Base-by-base conservation (phyloP, 1,140 invertebrate genomes). In the Cyphomyrmex costatus region DNA sequence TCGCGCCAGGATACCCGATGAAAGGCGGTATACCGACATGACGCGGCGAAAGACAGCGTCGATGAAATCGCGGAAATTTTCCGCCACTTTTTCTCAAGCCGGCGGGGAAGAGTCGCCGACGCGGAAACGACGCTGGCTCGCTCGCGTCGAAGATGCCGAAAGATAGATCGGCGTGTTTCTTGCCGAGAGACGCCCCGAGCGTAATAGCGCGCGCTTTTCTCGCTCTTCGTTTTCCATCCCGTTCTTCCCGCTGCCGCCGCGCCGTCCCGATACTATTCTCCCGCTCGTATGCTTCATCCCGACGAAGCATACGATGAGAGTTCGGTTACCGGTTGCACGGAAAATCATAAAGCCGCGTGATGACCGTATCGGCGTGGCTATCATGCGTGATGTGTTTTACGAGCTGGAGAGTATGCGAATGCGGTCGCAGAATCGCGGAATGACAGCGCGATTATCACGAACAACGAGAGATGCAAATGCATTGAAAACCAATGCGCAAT, bases 321-420 rank as follows among this genome's bases (percentile, higher is more conserved):
- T 30, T 5, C 42, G 49, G 49, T 80, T 77, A 42, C 42, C 71
- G 73, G 58, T 76, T 79, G 74, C 60, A n/a, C 24, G 36, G 83
- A 63, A 74, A 85, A 88, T 80, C 92, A 91, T 93, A 93, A 93
- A 94, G 83, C 89, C 90, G 86, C 84, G 85, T 90, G 92, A 93
- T 92, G 89, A 91, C 92, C 90, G 92, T 93, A 93, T 89, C 85
- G 88, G 4, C 87, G 86, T 88, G 90, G 58, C 60, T 89, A 86
- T 89, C 73, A 68, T 83, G 60, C 78, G 77, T 74, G 79, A 86
- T 88, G 79, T 91, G 88, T 93, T 93, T 94, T 93, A 93, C 70
- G 91, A 90, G 88, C 63, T 60, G 78, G 30, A 36, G 85, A 88
- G 86, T 86, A 88, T 88, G 74, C 86, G 84, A 92, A 83, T 60